Evolutionary conservation across 2,797 vertebrate species (phyloP).

Genomic region (Lepus oiostolus): DNA sequence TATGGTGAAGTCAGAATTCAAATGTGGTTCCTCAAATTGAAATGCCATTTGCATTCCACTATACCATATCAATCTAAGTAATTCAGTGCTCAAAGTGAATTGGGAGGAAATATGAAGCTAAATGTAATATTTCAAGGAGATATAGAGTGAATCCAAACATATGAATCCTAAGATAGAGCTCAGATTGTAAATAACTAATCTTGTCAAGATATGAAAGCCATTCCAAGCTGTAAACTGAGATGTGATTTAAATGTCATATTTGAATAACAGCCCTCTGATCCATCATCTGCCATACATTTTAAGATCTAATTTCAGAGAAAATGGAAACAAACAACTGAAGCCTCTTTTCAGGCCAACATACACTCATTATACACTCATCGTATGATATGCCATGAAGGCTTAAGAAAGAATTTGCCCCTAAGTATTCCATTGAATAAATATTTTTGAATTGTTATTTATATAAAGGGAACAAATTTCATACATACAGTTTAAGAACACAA

Average conservation of each 20-base stretch:
- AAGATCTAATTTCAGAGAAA: constrained; percentile 66
- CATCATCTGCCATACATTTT: constrained; percentile 64
- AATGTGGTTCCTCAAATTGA: constrained; percentile 48
- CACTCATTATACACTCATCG: neutral
- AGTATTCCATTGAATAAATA: neutral
- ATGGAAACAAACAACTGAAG: constrained; percentile 76
- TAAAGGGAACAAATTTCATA: too few species aligned
- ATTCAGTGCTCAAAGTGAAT: constrained; percentile 77
- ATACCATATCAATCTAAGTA: constrained; percentile 65
- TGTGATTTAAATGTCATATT: constrained; percentile 76
- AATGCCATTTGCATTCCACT: constrained; percentile 71
- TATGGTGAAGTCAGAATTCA: constrained; percentile 62
- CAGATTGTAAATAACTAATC: constrained; percentile 71
- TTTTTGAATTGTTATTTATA: neutral
- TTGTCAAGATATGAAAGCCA: constrained; percentile 72
- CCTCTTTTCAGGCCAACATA: neutral
- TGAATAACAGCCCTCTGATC: constrained; percentile 68
- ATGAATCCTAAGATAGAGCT: constrained; percentile 71
- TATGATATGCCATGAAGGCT: neutral
- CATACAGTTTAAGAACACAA: too few species aligned
- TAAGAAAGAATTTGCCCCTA: neutral
- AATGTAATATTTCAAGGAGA: constrained; percentile 77
- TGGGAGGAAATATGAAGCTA: constrained; percentile 69
- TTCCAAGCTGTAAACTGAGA: constrained; percentile 70
- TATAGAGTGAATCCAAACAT: constrained; percentile 72